Percentiles rank a stretch among this genome's conserved stretches.
These are phyloP conservation scores for Centropus bengalensis DNA, from an alignment of 2,113 vertebrate genomes.

Conservation along the genomic window DNA sequence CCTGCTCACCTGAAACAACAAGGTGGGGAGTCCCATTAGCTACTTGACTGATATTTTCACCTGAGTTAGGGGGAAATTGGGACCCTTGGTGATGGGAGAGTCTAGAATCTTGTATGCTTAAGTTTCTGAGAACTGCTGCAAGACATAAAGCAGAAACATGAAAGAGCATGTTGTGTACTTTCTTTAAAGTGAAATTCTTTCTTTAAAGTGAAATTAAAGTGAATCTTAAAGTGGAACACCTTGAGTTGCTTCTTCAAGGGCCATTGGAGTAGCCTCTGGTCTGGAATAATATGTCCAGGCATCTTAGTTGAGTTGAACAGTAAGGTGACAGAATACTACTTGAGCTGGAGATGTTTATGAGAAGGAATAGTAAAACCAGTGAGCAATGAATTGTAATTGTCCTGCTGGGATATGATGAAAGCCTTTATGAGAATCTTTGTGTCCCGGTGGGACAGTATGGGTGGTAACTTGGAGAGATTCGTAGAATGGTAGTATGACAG, in stretches of 20 bases:
- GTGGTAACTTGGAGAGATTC: conserved; percentile 67
- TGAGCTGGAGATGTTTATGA: conserved; percentile 41
- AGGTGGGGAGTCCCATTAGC: not conserved
- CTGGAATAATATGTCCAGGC: conserved; percentile 36
- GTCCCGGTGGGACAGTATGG: conserved; percentile 54
- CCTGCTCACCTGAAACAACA: not conserved
- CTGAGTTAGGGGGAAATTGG: not conserved
- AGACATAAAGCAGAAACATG: not conserved
- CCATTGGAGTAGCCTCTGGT: not conserved
- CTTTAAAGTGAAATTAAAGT: not conserved
- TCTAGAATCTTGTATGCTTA: not conserved
- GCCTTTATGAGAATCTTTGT: conserved; percentile 64
- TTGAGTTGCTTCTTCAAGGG: not conserved
- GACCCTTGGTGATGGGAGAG: not conserved
- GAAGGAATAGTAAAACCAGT: conserved; percentile 64
- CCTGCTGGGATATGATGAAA: conserved; percentile 71
- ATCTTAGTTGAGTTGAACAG: conserved; percentile 43
- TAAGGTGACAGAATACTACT: conserved; percentile 47
- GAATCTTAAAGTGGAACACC: not conserved
- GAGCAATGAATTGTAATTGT: conserved; percentile 61
- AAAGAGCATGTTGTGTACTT: not conserved
- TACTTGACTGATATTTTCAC: not conserved
- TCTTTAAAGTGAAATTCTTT: not conserved
- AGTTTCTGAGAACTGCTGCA: not conserved
- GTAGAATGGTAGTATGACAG: conserved; percentile 64